phyloP scores from a whole-genome alignment of 1,140 invertebrate genomes.

The Triops longicaudatus region DNA sequence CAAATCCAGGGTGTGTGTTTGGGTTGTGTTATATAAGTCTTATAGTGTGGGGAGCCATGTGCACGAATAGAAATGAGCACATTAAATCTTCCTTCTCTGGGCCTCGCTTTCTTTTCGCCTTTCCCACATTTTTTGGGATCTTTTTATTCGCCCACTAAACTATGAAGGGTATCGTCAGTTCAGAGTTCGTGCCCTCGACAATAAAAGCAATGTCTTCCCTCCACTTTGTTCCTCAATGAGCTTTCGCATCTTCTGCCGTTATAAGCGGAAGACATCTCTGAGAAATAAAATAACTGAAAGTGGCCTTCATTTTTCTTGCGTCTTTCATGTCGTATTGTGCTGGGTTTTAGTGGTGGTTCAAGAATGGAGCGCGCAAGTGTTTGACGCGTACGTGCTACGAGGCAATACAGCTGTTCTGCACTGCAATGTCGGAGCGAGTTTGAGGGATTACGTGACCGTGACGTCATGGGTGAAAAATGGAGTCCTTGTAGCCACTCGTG shows the following conservation, averaged over 20 bases:
- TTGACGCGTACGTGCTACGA: slow-evolving; percentile 28
- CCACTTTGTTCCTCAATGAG: not conserved
- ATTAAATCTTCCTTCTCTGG: not conserved
- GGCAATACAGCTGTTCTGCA: slow-evolving; percentile 43
- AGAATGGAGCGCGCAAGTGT: not conserved
- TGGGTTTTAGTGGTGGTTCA: not conserved
- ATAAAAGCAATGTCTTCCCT: slow-evolving; percentile 10
- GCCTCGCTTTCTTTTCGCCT: not conserved
- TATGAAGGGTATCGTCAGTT: too few species aligned
- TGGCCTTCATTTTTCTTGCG: too few species aligned
- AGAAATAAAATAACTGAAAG: too few species aligned
- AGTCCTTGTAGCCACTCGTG: slow-evolving; percentile 4
- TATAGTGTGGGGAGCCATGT: slow-evolving; percentile 6
- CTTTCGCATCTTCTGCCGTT: not conserved
- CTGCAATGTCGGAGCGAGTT: slow-evolving; percentile 42
- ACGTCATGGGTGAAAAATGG: slow-evolving; percentile 39
- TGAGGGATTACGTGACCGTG: slow-evolving; percentile 44
- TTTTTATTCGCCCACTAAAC: not conserved
- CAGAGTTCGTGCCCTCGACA: not conserved
- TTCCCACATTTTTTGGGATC: not conserved
- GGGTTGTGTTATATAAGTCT: slow-evolving; percentile 5
- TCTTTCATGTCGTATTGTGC: not conserved
- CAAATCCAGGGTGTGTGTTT: not conserved
- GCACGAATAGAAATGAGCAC: slow-evolving; percentile 14
- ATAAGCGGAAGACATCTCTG: too few species aligned